Percentiles rank a stretch among this genome's conserved stretches.
Conservation (phyloP, 1,140 invertebrate genomes). For the Solenopsis invicta region DNA sequence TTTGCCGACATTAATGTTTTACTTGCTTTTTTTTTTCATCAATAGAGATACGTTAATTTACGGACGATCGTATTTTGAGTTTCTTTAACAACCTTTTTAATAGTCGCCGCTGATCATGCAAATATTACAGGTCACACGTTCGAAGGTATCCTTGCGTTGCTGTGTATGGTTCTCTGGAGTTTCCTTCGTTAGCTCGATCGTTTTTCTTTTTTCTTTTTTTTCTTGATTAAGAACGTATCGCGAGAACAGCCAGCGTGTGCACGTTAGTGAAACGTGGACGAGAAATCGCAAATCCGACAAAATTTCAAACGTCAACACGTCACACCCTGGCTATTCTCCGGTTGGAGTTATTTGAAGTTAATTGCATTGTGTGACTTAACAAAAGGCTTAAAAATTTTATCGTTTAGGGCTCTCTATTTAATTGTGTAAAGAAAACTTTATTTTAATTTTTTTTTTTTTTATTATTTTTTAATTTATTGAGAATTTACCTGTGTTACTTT, state of each 20-base stretch:
- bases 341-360: conserved; percentile 53
- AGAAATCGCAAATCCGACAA: background rate
- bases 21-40: conserved; percentile 4
- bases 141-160: conserved; percentile 84
- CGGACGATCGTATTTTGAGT: conserved; percentile 62
- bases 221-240: background rate
- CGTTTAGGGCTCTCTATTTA: background rate
- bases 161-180: conserved; percentile 68
- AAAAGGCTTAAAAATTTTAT: conserved; percentile 8
- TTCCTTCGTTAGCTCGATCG: background rate
- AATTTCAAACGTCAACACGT: background rate
- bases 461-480: background rate
- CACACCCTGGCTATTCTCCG: conserved; percentile 58
- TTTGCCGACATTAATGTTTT: conserved; percentile 32
- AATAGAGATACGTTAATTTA: conserved; percentile 61
- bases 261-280: background rate
- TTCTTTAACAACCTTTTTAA: conserved; percentile 72
- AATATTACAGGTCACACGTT: conserved; percentile 81
- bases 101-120: conserved; percentile 80
- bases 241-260: conserved; percentile 48
- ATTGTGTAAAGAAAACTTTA: conserved; percentile 2
- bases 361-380: conserved; percentile 71
- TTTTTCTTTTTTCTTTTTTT: conserved; percentile 13
- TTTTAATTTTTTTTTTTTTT: conserved; percentile 46
- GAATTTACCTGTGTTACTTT: background rate